Conservation (phyloP, 2,888 invertebrate species). For the Nymphalis c-album region DNA sequence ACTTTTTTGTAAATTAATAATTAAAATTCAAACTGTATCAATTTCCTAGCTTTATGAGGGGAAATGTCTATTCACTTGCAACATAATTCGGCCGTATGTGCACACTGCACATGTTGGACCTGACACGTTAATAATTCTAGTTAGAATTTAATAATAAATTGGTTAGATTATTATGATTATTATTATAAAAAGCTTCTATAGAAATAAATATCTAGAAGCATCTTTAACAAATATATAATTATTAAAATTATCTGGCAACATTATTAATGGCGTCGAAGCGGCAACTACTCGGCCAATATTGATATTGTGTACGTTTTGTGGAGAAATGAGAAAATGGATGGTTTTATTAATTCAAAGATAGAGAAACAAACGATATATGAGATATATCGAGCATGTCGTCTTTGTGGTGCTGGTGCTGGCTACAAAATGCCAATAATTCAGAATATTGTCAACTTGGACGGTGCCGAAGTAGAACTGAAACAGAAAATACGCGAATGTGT, state of each 20-base stretch:
- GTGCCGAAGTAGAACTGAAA: conserved; percentile 58
- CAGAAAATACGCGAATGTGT: conserved; percentile 74
- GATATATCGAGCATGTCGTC: conserved; percentile 73
- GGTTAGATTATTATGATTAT: too few species aligned
- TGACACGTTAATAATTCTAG: too few species aligned
- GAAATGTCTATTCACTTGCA: too few species aligned
- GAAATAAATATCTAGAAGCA: too few species aligned
- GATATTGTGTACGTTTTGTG: conserved; percentile 17
- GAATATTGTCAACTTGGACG: conserved; percentile 58
- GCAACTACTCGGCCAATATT: conserved; percentile 23
- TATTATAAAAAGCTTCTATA: too few species aligned
- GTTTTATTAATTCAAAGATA: conserved; percentile 50
- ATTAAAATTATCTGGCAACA: background rate
- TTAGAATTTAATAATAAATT: too few species aligned
- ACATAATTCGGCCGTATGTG: too few species aligned
- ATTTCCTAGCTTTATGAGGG: too few species aligned
- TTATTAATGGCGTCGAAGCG: conserved; percentile 39
- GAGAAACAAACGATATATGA: conserved; percentile 70
- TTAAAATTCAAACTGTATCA: too few species aligned
- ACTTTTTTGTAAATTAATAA: too few species aligned
- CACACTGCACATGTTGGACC: too few species aligned
- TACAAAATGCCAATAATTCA: conserved; percentile 80
- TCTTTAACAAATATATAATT: too few species aligned
- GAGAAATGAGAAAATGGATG: conserved; percentile 54
- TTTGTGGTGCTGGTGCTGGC: conserved; percentile 75